These are phyloP conservation scores for Sebastes nivosus DNA, from an alignment of 2,797 vertebrate genomes.

Conservation along the genomic window DNA sequence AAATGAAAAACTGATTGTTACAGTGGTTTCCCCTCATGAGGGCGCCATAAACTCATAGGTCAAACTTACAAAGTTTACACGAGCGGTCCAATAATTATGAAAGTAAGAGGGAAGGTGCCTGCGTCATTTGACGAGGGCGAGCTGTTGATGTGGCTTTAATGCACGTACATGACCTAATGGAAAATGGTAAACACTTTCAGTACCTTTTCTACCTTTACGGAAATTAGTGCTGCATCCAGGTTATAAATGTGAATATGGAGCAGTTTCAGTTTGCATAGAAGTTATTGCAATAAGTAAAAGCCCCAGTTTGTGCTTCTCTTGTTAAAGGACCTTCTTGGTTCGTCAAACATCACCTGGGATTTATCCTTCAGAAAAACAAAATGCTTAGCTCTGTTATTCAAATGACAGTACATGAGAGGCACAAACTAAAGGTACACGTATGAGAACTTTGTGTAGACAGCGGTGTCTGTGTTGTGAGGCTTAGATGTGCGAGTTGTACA, in stretches of 20 bases:
- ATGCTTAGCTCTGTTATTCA: neutral
- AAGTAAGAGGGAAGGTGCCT: constrained; percentile 36
- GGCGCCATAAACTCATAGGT: constrained; percentile 23
- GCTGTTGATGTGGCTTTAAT: constrained; percentile 51
- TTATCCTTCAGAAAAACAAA: neutral
- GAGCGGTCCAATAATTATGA: constrained; percentile 36
- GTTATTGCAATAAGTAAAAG: neutral
- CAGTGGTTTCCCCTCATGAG: constrained; percentile 38
- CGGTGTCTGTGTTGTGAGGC: neutral
- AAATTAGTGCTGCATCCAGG: constrained; percentile 28
- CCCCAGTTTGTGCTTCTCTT: neutral
- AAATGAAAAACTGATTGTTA: neutral
- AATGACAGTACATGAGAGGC: neutral
- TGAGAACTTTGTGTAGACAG: neutral
- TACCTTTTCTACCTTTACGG: constrained; percentile 16
- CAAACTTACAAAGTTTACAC: constrained; percentile 5
- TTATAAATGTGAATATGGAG: constrained; percentile 2
- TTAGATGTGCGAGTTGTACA: constrained; percentile 82
- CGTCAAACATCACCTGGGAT: neutral
- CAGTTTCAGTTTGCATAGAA: constrained; percentile 30
- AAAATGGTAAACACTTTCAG: constrained; percentile 24
- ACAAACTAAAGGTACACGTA: neutral
- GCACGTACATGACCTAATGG: constrained; percentile 1
- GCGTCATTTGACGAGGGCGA: constrained; percentile 27
- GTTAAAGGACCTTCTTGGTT: neutral